Base-by-base conservation (phyloP, 2,113 vertebrate genomes). In the Brachyhypopomus gauderio region DNA sequence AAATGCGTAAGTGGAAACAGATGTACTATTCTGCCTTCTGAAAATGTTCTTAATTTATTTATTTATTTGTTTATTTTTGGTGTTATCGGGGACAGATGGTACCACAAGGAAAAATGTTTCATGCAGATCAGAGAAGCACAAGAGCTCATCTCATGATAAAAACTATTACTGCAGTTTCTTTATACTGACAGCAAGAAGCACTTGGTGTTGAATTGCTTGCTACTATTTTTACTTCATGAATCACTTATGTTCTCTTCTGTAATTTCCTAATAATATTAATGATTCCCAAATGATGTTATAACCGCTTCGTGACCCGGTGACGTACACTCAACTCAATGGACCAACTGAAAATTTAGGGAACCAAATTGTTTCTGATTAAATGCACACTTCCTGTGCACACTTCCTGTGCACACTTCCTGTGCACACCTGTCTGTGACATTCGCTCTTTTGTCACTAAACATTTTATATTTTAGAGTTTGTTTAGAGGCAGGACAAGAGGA, bases 81-180 rank as follows among this genome's bases (percentile, higher is more conserved):
- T 41, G 38, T 41, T 27, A 59, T 60, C 52, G 12, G 41, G 34
- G 38, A 72, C 36, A 63, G 56, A 63, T 72, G 78, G 78, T 48
- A 72, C 16, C 12, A n/a, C 52, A 63, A 25, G 16, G 38, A 72
- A 60, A 72, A 27, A 23, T 58, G 70, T 59, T 59, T 70, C 16
- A 59, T 70, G 30, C 22, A 23, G 22, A 25, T 25, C 66, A 70
- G 66, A 1, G 38, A 14, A 36, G 19, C 64, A 20, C 27, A 34
- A 41, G 20, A 8, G 2, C 8, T 70, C 36, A 52, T 60, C 66
- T 67, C 36, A 9, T 70, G 36, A 70, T 41, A 22, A 9, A 30
- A 70, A 41, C 66, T 17, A 36, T 67, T 67, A 36, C 16, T 67
- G 64, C 64, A n/a, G 66, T 17, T 70, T 70, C 2, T 38, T 38